Percentiles rank a stretch among this genome's conserved stretches.
phyloP scores from a whole-genome alignment of 2,888 invertebrate genomes.

The Heliconius hortense region DNA sequence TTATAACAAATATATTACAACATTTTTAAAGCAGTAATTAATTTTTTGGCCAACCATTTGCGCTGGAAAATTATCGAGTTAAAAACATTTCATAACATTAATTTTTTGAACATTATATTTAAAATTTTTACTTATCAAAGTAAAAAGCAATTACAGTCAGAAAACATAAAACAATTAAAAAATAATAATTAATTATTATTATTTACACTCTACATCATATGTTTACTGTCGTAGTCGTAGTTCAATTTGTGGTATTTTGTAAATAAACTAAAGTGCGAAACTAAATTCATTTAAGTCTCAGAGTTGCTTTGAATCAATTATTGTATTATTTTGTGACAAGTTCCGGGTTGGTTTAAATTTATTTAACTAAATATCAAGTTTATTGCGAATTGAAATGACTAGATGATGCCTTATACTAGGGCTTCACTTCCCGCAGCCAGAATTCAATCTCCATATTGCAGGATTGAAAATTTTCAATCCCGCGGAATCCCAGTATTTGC shows the following conservation, averaged over 20 bases:
- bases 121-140: no score
- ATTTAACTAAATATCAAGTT: conserved; percentile 9
- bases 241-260: conserved; percentile 1
- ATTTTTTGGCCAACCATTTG: no score
- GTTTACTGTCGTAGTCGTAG: background rate
- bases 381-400: background rate
- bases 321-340: conserved; percentile 16
- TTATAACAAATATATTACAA: no score
- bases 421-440: no score
- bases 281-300: conserved; percentile 5
- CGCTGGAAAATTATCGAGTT: no score
- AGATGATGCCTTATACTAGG: background rate
- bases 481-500: no score
- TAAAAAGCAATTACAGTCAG: background rate
- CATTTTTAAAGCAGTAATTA: no score
- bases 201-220: background rate
- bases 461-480: no score
- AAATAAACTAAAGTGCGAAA: background rate
- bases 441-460: no score
- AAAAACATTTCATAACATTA: no score
- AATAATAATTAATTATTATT: background rate
- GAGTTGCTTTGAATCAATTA: conserved; percentile 11
- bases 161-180: background rate
- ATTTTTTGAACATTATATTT: no score
- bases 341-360: conserved; percentile 5